A percentile compares a stretch with the other conserved stretches of the same genome.
phyloP scores from a whole-genome alignment of 1,140 invertebrate genomes.

The Bombus turneri region DNA sequence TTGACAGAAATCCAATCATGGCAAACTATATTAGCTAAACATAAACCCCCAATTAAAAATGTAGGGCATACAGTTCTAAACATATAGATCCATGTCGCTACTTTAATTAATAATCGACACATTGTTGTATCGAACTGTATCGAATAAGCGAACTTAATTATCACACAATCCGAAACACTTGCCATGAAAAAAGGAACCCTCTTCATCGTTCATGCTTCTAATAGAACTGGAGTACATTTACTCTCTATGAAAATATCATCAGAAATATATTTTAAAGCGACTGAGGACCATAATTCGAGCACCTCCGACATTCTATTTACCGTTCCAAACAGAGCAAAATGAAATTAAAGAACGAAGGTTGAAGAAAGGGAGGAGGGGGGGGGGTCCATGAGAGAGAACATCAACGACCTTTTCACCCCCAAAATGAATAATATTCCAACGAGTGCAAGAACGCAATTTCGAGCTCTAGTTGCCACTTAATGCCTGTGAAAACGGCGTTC shows the following conservation, averaged over 20 bases:
- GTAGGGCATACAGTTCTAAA: no score
- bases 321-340: not conserved
- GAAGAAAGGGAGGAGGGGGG: not conserved
- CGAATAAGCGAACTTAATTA: not conserved
- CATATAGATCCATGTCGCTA: no score
- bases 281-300: not conserved
- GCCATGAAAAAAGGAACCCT: no score
- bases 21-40: not conserved
- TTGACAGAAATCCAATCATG: not conserved
- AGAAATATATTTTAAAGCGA: not conserved
- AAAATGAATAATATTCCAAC: conserved; percentile 66
- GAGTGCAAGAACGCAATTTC: conserved; percentile 64
- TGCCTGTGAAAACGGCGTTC: conserved; percentile 38
- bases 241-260: not conserved
- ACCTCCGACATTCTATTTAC: not conserved
- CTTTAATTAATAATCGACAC: not conserved
- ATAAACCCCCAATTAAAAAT: not conserved
- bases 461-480: conserved; percentile 49
- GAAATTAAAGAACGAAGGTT: not conserved
- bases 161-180: not conserved
- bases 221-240: not conserved
- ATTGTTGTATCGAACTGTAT: not conserved
- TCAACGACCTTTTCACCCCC: conserved; percentile 37
- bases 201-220: not conserved
- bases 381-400: conserved; percentile 1